phyloP scores from a whole-genome alignment of 1,140 invertebrate species.

The Monomorium pharaonis region DNA sequence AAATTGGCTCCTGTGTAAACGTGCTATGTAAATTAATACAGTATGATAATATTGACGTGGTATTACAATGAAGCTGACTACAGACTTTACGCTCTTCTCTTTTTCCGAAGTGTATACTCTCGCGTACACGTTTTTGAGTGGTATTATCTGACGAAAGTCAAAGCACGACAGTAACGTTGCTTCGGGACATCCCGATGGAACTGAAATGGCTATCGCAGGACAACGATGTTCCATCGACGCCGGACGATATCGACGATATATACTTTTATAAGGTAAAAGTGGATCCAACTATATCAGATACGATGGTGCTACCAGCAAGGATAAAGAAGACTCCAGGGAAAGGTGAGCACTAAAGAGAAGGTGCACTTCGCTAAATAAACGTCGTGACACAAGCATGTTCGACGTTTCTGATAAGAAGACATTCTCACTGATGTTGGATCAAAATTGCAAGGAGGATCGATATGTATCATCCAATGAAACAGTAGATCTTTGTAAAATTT shows the following conservation, averaged over 20 bases:
- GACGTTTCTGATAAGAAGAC: slow-evolving; percentile 24
- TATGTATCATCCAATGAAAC: background rate
- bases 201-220: slow-evolving; percentile 44
- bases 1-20: slow-evolving; percentile 7
- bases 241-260: slow-evolving; percentile 54
- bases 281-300: slow-evolving; percentile 54
- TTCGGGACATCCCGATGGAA: slow-evolving; percentile 33
- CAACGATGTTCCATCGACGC: slow-evolving; percentile 50
- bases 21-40: slow-evolving; percentile 13
- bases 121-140: slow-evolving; percentile 26
- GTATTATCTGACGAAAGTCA: slow-evolving; percentile 32
- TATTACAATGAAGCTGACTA: background rate
- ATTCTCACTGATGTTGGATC: background rate
- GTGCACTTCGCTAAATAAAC: slow-evolving; percentile 71
- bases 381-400: slow-evolving; percentile 41
- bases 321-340: slow-evolving; percentile 56
- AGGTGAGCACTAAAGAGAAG: slow-evolving; percentile 41
- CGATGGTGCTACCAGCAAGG: slow-evolving; percentile 38
- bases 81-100: background rate
- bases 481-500: too few species aligned
- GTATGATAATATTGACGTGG: background rate
- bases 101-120: background rate
- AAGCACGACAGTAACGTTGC: background rate
- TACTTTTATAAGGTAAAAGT: slow-evolving; percentile 59
- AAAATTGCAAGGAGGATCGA: slow-evolving; percentile 26